Conservation (phyloP, 2,888 invertebrate species). For the Tinea trinotella region DNA sequence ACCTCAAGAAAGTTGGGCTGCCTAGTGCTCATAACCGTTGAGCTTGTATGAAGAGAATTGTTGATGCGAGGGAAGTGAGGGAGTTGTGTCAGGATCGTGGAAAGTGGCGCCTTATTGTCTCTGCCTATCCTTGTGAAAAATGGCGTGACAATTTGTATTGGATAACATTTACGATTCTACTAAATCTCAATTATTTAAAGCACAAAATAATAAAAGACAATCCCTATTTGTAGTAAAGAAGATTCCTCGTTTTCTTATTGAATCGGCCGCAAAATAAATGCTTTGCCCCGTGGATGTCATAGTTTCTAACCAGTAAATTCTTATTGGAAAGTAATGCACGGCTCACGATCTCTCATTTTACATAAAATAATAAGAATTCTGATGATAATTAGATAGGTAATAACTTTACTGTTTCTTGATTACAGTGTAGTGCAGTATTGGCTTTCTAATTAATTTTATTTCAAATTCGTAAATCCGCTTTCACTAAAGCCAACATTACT, state of each 20-base stretch:
- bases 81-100: too few relatives aligned
- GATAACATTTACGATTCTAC: too few relatives aligned
- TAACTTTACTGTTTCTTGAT: not conserved
- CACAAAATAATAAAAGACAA: not conserved
- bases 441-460: not conserved
- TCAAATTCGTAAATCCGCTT: not conserved
- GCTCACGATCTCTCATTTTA: slow-evolving; percentile 45
- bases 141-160: too few relatives aligned
- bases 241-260: not conserved
- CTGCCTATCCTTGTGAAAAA: too few relatives aligned
- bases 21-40: too few relatives aligned
- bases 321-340: slow-evolving; percentile 50
- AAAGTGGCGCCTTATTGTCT: too few relatives aligned
- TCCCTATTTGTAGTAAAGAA: not conserved
- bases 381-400: slow-evolving; percentile 2
- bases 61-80: too few relatives aligned
- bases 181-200: not conserved
- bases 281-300: slow-evolving; percentile 40
- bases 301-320: slow-evolving; percentile 45
- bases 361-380: slow-evolving; percentile 42
- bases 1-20: too few relatives aligned
- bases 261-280: slow-evolving; percentile 26
- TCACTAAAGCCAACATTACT: not conserved
- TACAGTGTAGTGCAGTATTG: not conserved
- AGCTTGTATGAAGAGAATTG: too few relatives aligned